Evolutionary conservation across 2,113 vertebrate species (phyloP).

Genomic region (Clarias gariepinus): DNA sequence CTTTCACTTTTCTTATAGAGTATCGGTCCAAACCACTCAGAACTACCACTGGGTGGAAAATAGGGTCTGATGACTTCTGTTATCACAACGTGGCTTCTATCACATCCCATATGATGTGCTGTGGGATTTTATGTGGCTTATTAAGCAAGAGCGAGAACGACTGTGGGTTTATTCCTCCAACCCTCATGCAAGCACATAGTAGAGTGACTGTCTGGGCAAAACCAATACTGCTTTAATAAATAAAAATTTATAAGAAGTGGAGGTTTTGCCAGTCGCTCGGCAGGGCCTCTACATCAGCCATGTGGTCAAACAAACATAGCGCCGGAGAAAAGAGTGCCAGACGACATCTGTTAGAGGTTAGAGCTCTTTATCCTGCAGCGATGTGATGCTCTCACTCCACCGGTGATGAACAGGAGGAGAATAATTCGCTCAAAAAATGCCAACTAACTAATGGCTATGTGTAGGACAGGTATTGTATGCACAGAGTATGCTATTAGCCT

Average conservation of each 20-base stretch:
- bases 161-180: slow-evolving; percentile 15
- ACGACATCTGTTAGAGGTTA: slow-evolving; percentile 56
- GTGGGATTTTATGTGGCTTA: neutral
- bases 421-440: neutral
- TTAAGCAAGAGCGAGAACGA: neutral
- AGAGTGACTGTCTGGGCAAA: slow-evolving; percentile 16
- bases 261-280: slow-evolving; percentile 31
- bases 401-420: neutral
- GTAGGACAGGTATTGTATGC: neutral
- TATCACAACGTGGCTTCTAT: neutral
- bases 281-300: slow-evolving; percentile 30
- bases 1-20: too few species aligned
- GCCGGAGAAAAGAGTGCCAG: slow-evolving; percentile 25
- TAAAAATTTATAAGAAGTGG: slow-evolving; percentile 45
- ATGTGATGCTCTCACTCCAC: neutral
- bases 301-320: slow-evolving; percentile 46
- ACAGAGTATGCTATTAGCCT: neutral
- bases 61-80: neutral
- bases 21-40: too few species aligned
- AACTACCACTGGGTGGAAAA: neutral
- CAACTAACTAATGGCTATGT: neutral
- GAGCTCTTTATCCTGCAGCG: slow-evolving; percentile 14
- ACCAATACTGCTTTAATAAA: slow-evolving; percentile 46
- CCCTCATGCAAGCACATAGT: slow-evolving; percentile 17
- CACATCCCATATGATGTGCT: neutral